A percentile compares a stretch with the other conserved stretches of the same genome.
phyloP scores from a whole-genome alignment of 1,140 invertebrate species.

The Aphaenogaster rudis region DNA sequence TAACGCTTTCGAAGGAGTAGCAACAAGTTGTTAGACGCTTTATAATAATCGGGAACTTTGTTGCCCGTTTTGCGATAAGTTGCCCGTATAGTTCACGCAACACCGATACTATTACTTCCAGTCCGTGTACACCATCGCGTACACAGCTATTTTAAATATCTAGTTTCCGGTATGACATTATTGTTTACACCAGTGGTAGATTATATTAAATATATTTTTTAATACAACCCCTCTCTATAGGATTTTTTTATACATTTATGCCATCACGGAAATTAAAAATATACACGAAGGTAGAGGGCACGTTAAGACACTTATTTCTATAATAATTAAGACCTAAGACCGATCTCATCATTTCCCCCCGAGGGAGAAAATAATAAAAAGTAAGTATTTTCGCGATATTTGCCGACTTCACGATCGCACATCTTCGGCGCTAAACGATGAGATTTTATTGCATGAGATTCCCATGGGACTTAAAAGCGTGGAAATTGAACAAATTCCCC shows the following conservation, averaged over 20 bases:
- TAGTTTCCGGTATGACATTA: neutral
- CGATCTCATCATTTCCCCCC: neutral
- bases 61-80: slow-evolving; percentile 28
- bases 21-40: slow-evolving; percentile 46
- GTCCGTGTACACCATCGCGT: neutral
- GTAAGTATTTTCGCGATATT: slow-evolving; percentile 35
- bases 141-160: slow-evolving; percentile 11
- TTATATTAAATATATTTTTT: slow-evolving; percentile 6
- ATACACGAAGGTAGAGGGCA: neutral
- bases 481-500: slow-evolving; percentile 21
- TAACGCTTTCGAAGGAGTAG: neutral
- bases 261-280: neutral
- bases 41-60: slow-evolving; percentile 44
- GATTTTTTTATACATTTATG: neutral
- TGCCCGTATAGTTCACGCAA: slow-evolving; percentile 37
- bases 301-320: neutral
- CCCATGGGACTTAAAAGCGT: neutral
- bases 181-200: neutral
- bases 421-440: neutral
- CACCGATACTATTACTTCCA: slow-evolving; percentile 24
- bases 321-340: neutral
- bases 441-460: slow-evolving; percentile 26
- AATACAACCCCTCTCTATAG: neutral
- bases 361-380: slow-evolving; percentile 1
- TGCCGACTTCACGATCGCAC: neutral